These are phyloP conservation scores for Chiloscyllium punctatum DNA, from an alignment of 2,797 vertebrate species.

Conservation along the genomic window DNA sequence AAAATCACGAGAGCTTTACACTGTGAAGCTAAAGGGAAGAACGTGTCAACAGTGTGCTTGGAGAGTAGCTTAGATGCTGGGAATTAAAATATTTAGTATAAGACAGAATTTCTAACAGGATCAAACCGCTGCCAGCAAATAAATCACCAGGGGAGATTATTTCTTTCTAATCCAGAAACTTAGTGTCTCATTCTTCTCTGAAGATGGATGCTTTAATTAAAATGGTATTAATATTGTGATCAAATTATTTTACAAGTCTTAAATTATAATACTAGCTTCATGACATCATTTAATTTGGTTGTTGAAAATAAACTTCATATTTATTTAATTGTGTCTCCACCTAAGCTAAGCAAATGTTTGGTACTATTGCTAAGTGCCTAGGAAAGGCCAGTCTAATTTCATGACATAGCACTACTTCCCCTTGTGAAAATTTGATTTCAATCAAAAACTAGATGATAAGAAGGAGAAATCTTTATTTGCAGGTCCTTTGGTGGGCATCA, in stretches of 20 bases:
- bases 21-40: background rate
- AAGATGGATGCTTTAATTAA: background rate
- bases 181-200: background rate
- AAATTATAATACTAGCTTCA: background rate
- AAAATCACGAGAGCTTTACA: background rate
- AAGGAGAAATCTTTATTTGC: background rate
- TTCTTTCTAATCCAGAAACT: background rate
- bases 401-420: background rate
- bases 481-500: background rate
- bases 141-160: background rate
- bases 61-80: background rate
- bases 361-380: background rate
- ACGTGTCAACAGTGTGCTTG: background rate
- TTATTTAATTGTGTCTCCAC: background rate
- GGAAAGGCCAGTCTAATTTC: background rate
- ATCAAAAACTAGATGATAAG: background rate
- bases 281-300: background rate
- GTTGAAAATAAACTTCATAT: background rate
- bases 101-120: background rate
- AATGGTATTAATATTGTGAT: background rate
- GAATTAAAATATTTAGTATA: background rate
- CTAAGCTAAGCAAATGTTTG: too few species aligned
- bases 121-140: background rate
- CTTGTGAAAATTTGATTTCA: background rate
- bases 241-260: background rate